Percentiles rank a stretch among this genome's conserved stretches.
Evolutionary conservation across 2,888 invertebrate genomes (phyloP).

Genomic region (Chrysolina oricalcia): DNA sequence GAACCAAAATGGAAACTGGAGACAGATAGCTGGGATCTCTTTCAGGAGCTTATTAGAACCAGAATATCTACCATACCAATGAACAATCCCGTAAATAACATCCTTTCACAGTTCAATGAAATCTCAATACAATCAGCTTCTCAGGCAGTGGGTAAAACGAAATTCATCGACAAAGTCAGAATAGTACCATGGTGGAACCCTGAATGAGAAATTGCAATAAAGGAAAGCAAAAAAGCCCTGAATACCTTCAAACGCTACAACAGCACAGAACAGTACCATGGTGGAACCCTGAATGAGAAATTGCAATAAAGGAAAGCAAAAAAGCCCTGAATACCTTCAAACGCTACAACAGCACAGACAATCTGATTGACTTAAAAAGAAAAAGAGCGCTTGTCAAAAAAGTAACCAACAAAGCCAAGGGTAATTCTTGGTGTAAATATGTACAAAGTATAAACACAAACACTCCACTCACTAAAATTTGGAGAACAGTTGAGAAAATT

Average conservation of each 20-base stretch:
- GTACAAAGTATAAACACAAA: too few relatives aligned
- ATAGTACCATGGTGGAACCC: conserved; percentile 30
- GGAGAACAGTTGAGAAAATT: too few relatives aligned
- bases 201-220: conserved; percentile 14
- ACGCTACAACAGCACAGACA: too few relatives aligned
- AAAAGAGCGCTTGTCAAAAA: too few relatives aligned
- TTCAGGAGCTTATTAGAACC: too few relatives aligned
- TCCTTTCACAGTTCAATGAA: conserved; percentile 1
- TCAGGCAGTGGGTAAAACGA: neutral
- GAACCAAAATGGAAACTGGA: conserved; percentile 25
- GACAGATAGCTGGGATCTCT: neutral
- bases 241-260: conserved; percentile 14
- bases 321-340: conserved; percentile 18
- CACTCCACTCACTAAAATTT: too few relatives aligned
- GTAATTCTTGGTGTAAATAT: too few relatives aligned
- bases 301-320: conserved; percentile 22
- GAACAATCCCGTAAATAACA: too few relatives aligned
- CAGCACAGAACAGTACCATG: conserved; percentile 20
- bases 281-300: conserved; percentile 25
- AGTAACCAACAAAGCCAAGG: too few relatives aligned
- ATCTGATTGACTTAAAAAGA: too few relatives aligned
- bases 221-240: conserved; percentile 27
- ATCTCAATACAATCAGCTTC: neutral
- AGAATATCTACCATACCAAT: too few relatives aligned
- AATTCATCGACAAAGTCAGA: conserved; percentile 1